Base-by-base conservation (phyloP, 2,888 invertebrate genomes). In the Tenthredo mesomela region DNA sequence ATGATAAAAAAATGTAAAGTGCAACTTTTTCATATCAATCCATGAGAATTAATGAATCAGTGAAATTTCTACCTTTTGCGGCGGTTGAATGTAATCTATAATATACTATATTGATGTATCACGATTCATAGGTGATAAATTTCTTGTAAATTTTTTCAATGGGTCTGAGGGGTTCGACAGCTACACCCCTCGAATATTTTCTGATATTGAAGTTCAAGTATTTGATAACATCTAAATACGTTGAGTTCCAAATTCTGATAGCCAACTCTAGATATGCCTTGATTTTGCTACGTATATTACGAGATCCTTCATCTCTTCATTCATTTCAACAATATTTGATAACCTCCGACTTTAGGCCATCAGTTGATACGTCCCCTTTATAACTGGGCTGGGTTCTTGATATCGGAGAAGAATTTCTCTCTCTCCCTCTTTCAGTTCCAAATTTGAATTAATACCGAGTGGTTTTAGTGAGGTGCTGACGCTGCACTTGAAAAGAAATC, bases 401-500 rank as follows among this genome's bases (percentile, higher is more conserved):
- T 80, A 37, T 61, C 37, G 80, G 18, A 40, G 21, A 54, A 82
- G 78, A 86, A 85, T 82, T 50, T 40, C 33, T 47, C 71, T 84
- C 54, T 43, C 67, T 71, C 18, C 65, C 77, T 77, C 54, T 84
- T 37, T 82, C 82, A 43, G 37, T 82, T 40, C 6, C 12, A 82
- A 82, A 67, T 82, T 82, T 82, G 67, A 70, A 82, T 65, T 82
- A 82, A 82, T 50, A 50, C 82, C 47, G 40, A 82, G 70, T 70
- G 61, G 67, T 67, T 82, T 82, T 50, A 67, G 82, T 29, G 67
- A 67, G 47, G 5, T 40, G 82, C 82, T 67, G 65, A 82, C 82
- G 67, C 25, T 82, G 82, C 82, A 82, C 67, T 82, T 67, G 67
- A 70, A 33, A 82, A 61, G 82, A 67, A 50, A 50, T 77, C 82